Percentiles rank a stretch among this genome's conserved stretches.
phyloP scores from a whole-genome alignment of 2,888 invertebrate genomes.

The Harpalus rubripes region DNA sequence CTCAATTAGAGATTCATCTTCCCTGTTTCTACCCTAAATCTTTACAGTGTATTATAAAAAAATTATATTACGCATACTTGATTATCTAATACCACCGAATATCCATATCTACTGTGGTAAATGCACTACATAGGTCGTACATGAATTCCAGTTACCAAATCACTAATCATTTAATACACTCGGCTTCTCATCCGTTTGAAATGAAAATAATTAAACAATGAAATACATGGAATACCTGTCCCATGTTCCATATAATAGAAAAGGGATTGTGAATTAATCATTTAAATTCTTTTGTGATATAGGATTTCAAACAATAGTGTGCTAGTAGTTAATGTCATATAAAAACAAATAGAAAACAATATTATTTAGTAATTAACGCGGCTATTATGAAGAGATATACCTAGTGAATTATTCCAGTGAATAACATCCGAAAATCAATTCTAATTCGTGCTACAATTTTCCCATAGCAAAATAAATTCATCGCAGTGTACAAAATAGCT shows the following conservation, averaged over 20 bases:
- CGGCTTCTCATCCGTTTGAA: neutral
- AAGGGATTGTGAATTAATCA: neutral
- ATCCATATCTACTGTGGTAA: too few species aligned
- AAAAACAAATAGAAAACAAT: neutral
- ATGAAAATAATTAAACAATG: neutral
- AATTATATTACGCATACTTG: too few species aligned
- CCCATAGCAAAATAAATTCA: constrained; percentile 21
- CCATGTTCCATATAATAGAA: neutral
- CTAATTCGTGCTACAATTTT: constrained; percentile 19
- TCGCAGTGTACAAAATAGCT: constrained; percentile 7
- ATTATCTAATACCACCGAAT: too few species aligned
- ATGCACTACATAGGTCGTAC: too few species aligned
- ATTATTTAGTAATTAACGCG: constrained; percentile 6
- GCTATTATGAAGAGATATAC: constrained; percentile 2
- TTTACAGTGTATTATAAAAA: too few species aligned
- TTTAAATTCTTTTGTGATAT: neutral
- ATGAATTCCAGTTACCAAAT: too few species aligned
- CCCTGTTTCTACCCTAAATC: too few species aligned
- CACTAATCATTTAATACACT: too few species aligned
- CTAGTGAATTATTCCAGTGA: neutral
- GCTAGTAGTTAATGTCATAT: neutral
- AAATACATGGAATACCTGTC: neutral
- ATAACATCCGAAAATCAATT: neutral
- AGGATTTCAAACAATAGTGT: neutral
- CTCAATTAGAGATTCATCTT: too few species aligned